Evolutionary conservation across 2,888 invertebrate genomes (phyloP).

Genomic region (Philhelius pedissequus): DNA sequence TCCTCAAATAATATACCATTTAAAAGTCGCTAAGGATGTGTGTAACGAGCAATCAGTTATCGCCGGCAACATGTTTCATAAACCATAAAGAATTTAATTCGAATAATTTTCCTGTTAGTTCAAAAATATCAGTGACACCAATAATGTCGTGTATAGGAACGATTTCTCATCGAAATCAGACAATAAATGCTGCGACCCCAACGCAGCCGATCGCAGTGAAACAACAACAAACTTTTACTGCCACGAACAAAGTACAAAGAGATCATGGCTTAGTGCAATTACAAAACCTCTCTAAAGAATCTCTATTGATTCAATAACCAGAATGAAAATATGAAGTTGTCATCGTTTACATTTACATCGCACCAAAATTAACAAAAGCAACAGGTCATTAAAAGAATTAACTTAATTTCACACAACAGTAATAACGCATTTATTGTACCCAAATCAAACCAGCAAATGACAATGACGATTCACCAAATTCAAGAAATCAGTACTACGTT

Average conservation of each 20-base stretch:
- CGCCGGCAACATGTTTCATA: slow-evolving; percentile 29
- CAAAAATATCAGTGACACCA: slow-evolving; percentile 50
- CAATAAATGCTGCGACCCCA: slow-evolving; percentile 11
- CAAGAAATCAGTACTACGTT: slow-evolving; percentile 71
- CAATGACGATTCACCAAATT: slow-evolving; percentile 68
- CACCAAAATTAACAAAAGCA: slow-evolving; percentile 69
- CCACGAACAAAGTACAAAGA: slow-evolving; percentile 56
- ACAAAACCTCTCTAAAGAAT: slow-evolving; percentile 73
- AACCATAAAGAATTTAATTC: slow-evolving; percentile 38
- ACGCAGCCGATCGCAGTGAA: slow-evolving; percentile 44
- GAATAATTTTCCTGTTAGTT: slow-evolving; percentile 43
- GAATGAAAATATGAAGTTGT: slow-evolving; percentile 77
- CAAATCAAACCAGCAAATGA: slow-evolving; percentile 50
- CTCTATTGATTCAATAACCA: slow-evolving; percentile 75
- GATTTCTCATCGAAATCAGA: slow-evolving; percentile 38
- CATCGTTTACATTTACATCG: slow-evolving; percentile 72
- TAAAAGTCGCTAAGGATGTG: slow-evolving; percentile 59
- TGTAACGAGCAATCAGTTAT: slow-evolving; percentile 29
- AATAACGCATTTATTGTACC: slow-evolving; percentile 67
- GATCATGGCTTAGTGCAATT: slow-evolving; percentile 70
- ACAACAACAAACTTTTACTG: slow-evolving; percentile 60
- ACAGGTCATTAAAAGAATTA: slow-evolving; percentile 69
- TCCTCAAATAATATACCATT: slow-evolving; percentile 69
- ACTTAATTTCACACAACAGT: slow-evolving; percentile 69
- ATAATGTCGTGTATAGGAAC: slow-evolving; percentile 34